A percentile compares a stretch with the other conserved stretches of the same genome.
Conservation (phyloP, 2,888 invertebrate genomes). For the Hermaeophaga mercurialis region DNA sequence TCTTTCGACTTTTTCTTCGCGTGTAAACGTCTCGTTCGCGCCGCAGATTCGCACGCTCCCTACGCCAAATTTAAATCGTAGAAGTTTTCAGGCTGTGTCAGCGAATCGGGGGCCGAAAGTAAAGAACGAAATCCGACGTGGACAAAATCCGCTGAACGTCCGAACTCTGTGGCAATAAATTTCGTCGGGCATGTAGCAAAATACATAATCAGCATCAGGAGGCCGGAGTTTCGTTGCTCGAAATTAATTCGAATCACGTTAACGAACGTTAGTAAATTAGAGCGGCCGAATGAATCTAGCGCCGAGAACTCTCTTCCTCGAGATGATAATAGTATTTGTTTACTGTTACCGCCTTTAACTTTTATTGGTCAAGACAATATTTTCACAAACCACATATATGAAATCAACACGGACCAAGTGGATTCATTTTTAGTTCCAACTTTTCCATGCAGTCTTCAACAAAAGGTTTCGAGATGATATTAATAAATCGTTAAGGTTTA, state of each 20-base stretch:
- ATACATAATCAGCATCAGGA: conserved; percentile 54
- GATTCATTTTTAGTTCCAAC: too few species aligned
- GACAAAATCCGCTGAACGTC: conserved; percentile 40
- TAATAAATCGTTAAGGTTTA: too few species aligned
- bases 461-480: too few species aligned
- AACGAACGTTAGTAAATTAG: conserved; percentile 57
- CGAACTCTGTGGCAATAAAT: conserved; percentile 49
- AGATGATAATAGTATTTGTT: too few species aligned
- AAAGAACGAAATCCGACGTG: conserved; percentile 21
- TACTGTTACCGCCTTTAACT: too few species aligned
- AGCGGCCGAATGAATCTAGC: conserved; percentile 44
- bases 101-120: conserved; percentile 24
- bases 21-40: too few species aligned
- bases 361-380: too few species aligned
- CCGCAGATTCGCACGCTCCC: background rate
- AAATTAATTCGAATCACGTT: conserved; percentile 58
- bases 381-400: too few species aligned
- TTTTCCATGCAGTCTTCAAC: too few species aligned
- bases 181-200: conserved; percentile 55
- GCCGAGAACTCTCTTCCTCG: conserved; percentile 42
- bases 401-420: too few species aligned
- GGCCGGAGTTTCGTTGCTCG: conserved; percentile 41
- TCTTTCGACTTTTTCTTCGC: too few species aligned
- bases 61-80: background rate
- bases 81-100: conserved; percentile 21